Base-by-base conservation (phyloP, 35 echinoderm and acorn worm genomes). In the Acanthaster planci region DNA sequence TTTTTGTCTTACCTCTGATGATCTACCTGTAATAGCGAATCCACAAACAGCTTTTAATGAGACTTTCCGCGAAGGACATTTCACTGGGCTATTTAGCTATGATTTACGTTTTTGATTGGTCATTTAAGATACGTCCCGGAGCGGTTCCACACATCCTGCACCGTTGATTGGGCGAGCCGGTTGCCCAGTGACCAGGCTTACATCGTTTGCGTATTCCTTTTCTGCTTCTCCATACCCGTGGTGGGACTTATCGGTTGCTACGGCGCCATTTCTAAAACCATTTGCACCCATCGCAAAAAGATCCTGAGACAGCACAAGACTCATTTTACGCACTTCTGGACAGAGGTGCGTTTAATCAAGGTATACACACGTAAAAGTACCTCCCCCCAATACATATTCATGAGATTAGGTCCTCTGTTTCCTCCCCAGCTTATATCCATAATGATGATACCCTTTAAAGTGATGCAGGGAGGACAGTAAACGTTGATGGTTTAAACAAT, bases 111-210 rank as follows among this genome's bases (percentile, higher is more conserved):
- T 47, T 12, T 47, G 42, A 47, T 47, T 47, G 42, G 42, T 47
- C 12, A 47, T 57, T 18, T 39, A 23, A 93, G 91, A 0, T 93
- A 93, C 68, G 50, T 78, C 9, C 75, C 81, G 21, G 91, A 93
- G 81, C 86, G 86, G 27, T 93, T 89, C 22, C 31, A 40, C 7
- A 18, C 57, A 21, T 88, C 91, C 10, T 93, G 91, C 39, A 88
- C 91, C 9, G 67, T 93, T 9, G 85, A 83, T 10, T 93, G 84
- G 84, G 67, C 40, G 8, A 81, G 57, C 23, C 37, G 42, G 26
- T 18, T 15, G 7, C 21, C 52, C n/a, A 38, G n/a, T 17, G 72
- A 76, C 51, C 30, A 56, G 18, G 42, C 67, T 31, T 93, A 83
- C 56, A 78, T 86, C 37, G 39, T 83, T 59, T 54, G 64, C 67